Base-by-base conservation (phyloP, 2,797 vertebrate species). In the Delichon dasypus region DNA sequence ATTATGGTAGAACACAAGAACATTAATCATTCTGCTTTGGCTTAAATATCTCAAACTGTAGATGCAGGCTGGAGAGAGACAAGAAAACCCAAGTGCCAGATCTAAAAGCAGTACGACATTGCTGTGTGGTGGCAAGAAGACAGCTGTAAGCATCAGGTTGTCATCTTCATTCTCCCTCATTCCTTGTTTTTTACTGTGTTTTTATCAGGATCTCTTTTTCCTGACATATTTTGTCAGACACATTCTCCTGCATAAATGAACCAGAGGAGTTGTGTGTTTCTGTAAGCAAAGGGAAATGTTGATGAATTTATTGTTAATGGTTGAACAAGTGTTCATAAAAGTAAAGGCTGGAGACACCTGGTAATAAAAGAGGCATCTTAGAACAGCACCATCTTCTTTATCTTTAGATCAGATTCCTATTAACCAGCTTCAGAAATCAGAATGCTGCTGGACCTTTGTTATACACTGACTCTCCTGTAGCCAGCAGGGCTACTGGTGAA, bases 1-100 rank as follows among this genome's bases (percentile, higher is more conserved):
- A 93, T 94, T 94, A 91, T 70, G 44, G 57, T 45, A 74, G 84
- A 90, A 72, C 57, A 77, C 44, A 88, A 64, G 70, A 85, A 50
- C 62, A 96, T 97, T 88, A 92, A 65, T 97, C 89, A 94, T 64
- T 94, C 50, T 88, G 5, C 47, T 89, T 88, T 13, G 13, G 18
- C 29, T 94, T 88, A 85, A 74, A 70, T 74, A 88, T 78, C 77
- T 95, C 68, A 90, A 81, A 50, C 55, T 85, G 32, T 36, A 92
- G 68, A 89, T 86, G 27, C 71, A 44, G 62, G 18, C 77, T 65
- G 73, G 60, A 68, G 50, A 68, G 29, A 92, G 84, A 76, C 25
- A 80, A 73, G 75, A 83, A 90, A 77, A 73, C 9, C 10, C 8
- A 60, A 40, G 38, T 55, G 32, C 9, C 47, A 58, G 25, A 61